Conservation (phyloP, 1,140 invertebrate genomes). For the Lasioglossum albipes region DNA sequence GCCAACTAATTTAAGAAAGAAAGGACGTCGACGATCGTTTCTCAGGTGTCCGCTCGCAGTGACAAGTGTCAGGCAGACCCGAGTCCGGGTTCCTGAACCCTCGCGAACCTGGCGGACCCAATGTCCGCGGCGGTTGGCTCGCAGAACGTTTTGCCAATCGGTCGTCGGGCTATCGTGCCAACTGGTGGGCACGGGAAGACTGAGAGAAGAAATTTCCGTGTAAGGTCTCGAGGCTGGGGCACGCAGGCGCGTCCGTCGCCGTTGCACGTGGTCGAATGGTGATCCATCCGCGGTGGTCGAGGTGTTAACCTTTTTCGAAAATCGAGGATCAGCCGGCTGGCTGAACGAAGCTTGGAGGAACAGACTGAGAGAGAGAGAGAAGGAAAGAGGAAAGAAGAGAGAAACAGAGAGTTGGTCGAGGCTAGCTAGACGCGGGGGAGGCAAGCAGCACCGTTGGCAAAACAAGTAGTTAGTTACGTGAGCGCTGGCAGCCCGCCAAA, state of each 20-base stretch:
- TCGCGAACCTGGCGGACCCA: too few relatives aligned
- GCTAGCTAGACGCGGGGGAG: constrained; percentile 6
- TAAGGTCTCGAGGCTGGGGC: constrained; percentile 54
- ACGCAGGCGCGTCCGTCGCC: constrained; percentile 66
- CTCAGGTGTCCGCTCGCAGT: neutral
- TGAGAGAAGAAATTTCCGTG: constrained; percentile 65
- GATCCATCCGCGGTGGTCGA: constrained; percentile 52
- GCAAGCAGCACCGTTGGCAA: constrained; percentile 54
- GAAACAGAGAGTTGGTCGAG: neutral
- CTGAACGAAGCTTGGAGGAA: neutral
- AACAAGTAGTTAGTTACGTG: constrained; percentile 67
- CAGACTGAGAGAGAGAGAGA: neutral
- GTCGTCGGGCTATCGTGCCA: constrained; percentile 43
- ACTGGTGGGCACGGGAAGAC: constrained; percentile 60
- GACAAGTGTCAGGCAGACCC: neutral
- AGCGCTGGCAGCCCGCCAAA: constrained; percentile 60
- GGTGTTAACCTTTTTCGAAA: constrained; percentile 66
- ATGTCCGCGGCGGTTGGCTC: neutral
- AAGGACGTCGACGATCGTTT: neutral
- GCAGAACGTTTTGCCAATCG: constrained; percentile 14
- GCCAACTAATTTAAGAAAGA: too few relatives aligned
- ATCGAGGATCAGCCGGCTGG: constrained; percentile 52
- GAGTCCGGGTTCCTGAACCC: neutral
- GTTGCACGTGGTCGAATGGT: constrained; percentile 58
- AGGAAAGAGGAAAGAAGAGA: neutral